A percentile compares a stretch with the other conserved stretches of the same genome.
phyloP scores from a whole-genome alignment of 2,888 invertebrate genomes.

The Dryobota labecula region DNA sequence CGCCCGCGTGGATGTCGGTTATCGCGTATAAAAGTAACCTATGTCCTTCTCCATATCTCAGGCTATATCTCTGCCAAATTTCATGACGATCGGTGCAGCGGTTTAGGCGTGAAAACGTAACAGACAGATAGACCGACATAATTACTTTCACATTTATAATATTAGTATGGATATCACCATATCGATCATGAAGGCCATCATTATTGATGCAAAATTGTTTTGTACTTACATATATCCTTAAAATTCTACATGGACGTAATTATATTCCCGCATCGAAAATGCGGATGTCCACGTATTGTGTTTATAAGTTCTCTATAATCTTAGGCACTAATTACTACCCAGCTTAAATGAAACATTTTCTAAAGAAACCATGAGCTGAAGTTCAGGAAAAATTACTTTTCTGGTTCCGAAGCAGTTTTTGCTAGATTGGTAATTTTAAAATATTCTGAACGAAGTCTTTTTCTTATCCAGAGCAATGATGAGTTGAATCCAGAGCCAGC shows the following conservation, averaged over 20 bases:
- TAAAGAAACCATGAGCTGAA: not conserved
- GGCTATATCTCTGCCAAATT: too few species aligned
- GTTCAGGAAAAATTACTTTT: not conserved
- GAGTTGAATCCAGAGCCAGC: constrained; percentile 70
- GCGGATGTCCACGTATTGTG: not conserved
- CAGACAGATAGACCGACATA: too few species aligned
- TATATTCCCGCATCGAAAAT: constrained; percentile 9
- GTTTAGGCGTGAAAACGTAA: too few species aligned
- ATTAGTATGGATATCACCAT: too few species aligned
- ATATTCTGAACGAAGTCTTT: constrained; percentile 6
- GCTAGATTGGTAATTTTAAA: not conserved
- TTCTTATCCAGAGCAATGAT: constrained; percentile 74
- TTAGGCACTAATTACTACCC: not conserved
- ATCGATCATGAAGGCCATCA: not conserved
- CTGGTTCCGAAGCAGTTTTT: not conserved
- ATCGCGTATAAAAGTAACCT: too few species aligned
- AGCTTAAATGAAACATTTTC: not conserved
- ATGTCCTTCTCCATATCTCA: too few species aligned
- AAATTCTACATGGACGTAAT: constrained; percentile 4
- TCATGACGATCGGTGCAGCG: too few species aligned
- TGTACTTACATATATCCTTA: not conserved
- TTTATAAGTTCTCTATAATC: not conserved
- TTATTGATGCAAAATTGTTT: constrained; percentile 21
- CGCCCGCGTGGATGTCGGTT: too few species aligned
- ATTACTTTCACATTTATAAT: too few species aligned